Percentiles rank a stretch among this genome's conserved stretches.
Conservation (phyloP, 2,888 invertebrate species). For the Tiphia femorata region DNA sequence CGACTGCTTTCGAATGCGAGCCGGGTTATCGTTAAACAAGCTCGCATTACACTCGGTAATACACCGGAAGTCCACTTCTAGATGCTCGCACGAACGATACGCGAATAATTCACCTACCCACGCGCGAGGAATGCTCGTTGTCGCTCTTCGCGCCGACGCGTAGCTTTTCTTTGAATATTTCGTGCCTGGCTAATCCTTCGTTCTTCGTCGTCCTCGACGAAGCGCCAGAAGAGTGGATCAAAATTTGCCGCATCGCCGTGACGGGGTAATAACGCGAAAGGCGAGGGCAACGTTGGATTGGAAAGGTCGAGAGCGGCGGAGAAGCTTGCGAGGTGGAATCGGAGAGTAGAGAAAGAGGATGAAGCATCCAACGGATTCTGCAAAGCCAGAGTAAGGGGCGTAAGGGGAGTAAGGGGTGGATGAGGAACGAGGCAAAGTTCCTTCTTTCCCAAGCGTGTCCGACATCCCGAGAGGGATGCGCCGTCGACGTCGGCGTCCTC, state of each 20-base stretch:
- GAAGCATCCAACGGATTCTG: no score
- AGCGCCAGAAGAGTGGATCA: no score
- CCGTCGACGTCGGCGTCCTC: background rate
- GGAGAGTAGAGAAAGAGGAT: no score
- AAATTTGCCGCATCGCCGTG: no score
- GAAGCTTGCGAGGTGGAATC: no score
- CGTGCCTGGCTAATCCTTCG: background rate
- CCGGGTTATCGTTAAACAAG: conserved; percentile 58
- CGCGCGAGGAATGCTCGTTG: conserved; percentile 36
- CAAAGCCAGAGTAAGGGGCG: no score
- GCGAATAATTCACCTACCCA: conserved; percentile 33
- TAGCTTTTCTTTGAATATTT: background rate
- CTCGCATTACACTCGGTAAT: conserved; percentile 57
- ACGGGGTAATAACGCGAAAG: no score
- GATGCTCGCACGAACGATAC: conserved; percentile 41
- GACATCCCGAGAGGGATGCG: no score
- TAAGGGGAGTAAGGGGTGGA: no score
- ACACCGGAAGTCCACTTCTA: conserved; percentile 48
- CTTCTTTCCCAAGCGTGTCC: background rate
- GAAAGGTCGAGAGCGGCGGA: no score
- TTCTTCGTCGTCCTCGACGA: background rate
- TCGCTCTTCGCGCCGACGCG: conserved; percentile 1
- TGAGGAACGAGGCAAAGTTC: no score
- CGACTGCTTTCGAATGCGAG: conserved; percentile 50
- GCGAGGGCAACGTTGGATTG: no score